Conservation (phyloP, 2,113 vertebrate genomes). For the Gulo gulo region DNA sequence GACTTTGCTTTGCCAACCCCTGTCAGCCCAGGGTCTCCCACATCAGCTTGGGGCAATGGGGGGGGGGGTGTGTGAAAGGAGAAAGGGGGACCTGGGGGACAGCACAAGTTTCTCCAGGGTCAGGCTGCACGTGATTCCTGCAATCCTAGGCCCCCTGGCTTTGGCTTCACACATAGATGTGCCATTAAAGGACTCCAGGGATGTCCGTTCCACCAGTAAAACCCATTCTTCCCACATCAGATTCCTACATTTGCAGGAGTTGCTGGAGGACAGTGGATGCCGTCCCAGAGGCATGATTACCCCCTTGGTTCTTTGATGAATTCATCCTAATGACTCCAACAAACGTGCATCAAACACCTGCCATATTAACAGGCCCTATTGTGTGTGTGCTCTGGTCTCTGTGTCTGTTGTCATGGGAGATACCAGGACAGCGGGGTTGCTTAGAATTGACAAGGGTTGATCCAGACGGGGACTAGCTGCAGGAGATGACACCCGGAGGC, state of each 20-base stretch:
- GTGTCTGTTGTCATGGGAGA: neutral
- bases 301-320: neutral
- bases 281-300: too few species aligned
- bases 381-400: neutral
- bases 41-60: accelerated
- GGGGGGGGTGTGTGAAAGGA: neutral
- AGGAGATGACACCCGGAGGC: neutral
- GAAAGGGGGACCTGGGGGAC: accelerated
- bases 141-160: neutral
- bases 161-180: neutral
- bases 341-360: neutral
- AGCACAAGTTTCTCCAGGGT: neutral
- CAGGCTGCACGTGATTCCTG: neutral
- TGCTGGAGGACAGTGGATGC: neutral
- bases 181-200: neutral
- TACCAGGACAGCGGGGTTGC: neutral
- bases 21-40: neutral
- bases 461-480: too few species aligned
- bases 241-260: neutral
- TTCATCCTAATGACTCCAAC: neutral
- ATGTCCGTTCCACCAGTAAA: neutral
- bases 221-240: neutral
- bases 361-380: neutral
- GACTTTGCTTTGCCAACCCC: neutral
- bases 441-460: neutral